These are phyloP conservation scores for Lutjanus erythropterus DNA, from an alignment of 2,113 vertebrate species.

Conservation along the genomic window DNA sequence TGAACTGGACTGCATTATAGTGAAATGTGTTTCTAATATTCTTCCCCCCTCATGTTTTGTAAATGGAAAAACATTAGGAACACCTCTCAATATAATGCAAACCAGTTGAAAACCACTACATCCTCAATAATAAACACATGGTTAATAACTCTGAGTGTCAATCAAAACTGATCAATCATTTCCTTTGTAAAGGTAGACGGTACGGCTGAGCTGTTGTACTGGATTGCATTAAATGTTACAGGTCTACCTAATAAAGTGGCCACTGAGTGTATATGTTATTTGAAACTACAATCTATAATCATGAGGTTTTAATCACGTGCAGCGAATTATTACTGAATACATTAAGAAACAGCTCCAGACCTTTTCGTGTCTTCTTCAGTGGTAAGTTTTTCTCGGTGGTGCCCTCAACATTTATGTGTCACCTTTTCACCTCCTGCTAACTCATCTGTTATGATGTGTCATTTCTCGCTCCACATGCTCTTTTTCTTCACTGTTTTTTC, in stretches of 20 bases:
- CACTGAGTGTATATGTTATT: neutral
- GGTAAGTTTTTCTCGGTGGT: slow-evolving; percentile 33
- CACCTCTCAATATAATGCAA: neutral
- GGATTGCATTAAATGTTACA: neutral
- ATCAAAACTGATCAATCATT: neutral
- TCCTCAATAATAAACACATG: neutral
- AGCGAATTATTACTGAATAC: neutral
- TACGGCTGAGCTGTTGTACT: neutral
- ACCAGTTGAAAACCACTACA: neutral
- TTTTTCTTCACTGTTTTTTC: neutral
- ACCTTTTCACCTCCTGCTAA: slow-evolving; percentile 10
- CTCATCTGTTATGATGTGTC: slow-evolving; percentile 20
- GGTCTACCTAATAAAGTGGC: neutral
- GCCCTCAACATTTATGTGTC: neutral
- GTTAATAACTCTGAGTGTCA: neutral
- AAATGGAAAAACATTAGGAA: too few relatives aligned
- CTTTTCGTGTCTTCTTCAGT: too few relatives aligned
- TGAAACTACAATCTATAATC: neutral
- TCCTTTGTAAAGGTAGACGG: neutral
- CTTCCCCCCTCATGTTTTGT: neutral
- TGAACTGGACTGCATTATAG: neutral
- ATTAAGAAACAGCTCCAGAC: neutral
- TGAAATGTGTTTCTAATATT: neutral
- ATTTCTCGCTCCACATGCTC: slow-evolving; percentile 9
- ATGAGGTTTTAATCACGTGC: neutral